These are phyloP conservation scores for Otus sunia DNA, from an alignment of 2,113 vertebrate species.

Conservation along the genomic window DNA sequence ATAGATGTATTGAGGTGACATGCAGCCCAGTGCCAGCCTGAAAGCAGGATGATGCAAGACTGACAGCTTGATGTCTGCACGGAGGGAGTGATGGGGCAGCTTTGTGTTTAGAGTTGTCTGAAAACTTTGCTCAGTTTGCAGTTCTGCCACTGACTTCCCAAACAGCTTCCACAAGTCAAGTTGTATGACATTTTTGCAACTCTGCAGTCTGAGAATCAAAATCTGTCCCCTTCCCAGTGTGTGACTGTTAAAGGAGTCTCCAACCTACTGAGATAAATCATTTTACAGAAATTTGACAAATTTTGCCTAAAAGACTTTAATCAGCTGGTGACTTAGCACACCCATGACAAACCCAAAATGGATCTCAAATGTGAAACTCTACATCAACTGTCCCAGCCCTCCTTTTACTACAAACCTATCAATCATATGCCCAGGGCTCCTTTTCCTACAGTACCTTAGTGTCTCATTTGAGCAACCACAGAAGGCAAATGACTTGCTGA, in stretches of 20 bases:
- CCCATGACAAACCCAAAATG: neutral
- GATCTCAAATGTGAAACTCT: neutral
- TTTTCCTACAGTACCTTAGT: neutral
- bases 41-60: neutral
- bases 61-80: neutral
- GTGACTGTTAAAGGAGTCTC: neutral
- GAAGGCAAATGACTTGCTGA: neutral
- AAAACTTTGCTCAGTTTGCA: neutral
- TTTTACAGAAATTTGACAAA: neutral
- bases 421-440: neutral
- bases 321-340: neutral
- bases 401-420: neutral
- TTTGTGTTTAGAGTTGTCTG: neutral
- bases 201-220: neutral
- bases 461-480: neutral
- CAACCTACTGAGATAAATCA: neutral
- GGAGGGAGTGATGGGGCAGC: neutral
- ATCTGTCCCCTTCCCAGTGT: neutral
- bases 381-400: neutral
- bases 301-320: neutral
- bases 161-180: neutral
- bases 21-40: conserved; percentile 82
- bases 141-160: neutral
- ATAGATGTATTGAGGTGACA: conserved; percentile 82
- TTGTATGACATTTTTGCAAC: neutral